Evolutionary conservation across 2,888 invertebrate species (phyloP), one percentile per base, ranked within the genome.

Genomic region (Gymnosoma rotundatum): DNA sequence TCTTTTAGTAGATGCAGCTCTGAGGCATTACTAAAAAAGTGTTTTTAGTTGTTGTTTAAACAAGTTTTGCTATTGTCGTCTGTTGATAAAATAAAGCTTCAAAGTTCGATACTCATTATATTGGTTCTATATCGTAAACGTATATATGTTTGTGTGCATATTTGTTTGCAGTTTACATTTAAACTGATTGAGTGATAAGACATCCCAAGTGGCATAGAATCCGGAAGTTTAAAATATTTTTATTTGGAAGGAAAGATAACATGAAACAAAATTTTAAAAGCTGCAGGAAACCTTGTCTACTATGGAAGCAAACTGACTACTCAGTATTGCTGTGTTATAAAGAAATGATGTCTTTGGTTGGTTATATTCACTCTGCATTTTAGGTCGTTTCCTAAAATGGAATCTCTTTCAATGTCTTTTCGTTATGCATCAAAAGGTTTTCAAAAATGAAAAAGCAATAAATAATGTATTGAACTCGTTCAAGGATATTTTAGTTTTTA

Each of bases 281-380:
- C 38, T 38, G 56, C 18, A 36, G 64, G 50, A 63, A n/a, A 52
- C 48, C 21, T 66, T 79, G 42, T 52, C 60, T 72, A 73, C 66
- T 36, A 42, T 52, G 45, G 48, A 54, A 73, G 69, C 48, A 63
- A 74, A 74, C 63, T 20, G 60, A 66, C 45, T 79, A 66, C 38
- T 56, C 56, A 50, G 16, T 70, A 42, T 52, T 67, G 60, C 38
- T 69, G 64, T 66, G 38, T 4, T 54, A n/a, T 38, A 56, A 45
- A 20, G 6, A 16, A 52, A 45, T 50, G 72, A 18, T 66, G 50
- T 18, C 20, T 21, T 54, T 54, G 21, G n/a, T n/a, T n/a, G n/a
- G n/a, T n/a, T 14, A 21, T 21, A 12, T 14, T 12, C 50, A 1
- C 25, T 64, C 10, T n/a, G 9, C 10, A 25, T 18, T 12, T 4